Conservation (phyloP, 2,113 vertebrate species). For the Thomomys bottae region DNA sequence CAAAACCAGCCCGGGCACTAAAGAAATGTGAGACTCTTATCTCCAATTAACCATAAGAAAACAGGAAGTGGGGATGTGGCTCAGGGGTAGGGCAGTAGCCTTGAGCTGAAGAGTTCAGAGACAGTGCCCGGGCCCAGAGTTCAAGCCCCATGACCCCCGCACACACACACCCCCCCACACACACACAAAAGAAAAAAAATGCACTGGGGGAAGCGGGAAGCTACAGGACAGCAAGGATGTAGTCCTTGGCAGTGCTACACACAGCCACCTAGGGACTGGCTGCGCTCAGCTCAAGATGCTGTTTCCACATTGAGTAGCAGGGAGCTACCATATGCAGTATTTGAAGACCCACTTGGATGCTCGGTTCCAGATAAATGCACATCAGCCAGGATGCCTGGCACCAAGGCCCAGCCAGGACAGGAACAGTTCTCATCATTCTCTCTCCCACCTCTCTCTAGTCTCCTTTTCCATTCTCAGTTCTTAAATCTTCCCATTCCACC, state of each 20-base stretch:
- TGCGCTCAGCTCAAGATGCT: not conserved
- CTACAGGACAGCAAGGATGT: fast-evolving
- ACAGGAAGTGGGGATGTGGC: too few relatives aligned
- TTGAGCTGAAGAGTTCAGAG: too few relatives aligned
- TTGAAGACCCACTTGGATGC: not conserved
- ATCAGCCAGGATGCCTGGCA: fast-evolving
- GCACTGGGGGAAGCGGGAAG: not conserved
- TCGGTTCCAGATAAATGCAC: fast-evolving
- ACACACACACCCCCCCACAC: too few relatives aligned
- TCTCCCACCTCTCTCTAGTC: not conserved
- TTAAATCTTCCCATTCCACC: not conserved
- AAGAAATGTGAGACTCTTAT: too few relatives aligned
- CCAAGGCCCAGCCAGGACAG: fast-evolving
- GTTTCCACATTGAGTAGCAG: not conserved
- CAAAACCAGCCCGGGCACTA: too few relatives aligned
- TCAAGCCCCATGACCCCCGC: too few relatives aligned
- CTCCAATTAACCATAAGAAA: too few relatives aligned
- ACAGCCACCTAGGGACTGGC: not conserved
- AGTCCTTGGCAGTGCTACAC: not conserved
- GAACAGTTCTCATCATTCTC: not conserved
- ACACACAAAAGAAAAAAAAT: too few relatives aligned
- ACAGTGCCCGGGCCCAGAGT: too few relatives aligned
- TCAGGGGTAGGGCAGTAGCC: too few relatives aligned
- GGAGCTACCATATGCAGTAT: too few relatives aligned
- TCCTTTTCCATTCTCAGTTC: not conserved